Percentiles rank a stretch among this genome's conserved stretches.
These are phyloP conservation scores for Hypercompe scribonia DNA, from an alignment of 2,888 invertebrate genomes.

Conservation along the genomic window DNA sequence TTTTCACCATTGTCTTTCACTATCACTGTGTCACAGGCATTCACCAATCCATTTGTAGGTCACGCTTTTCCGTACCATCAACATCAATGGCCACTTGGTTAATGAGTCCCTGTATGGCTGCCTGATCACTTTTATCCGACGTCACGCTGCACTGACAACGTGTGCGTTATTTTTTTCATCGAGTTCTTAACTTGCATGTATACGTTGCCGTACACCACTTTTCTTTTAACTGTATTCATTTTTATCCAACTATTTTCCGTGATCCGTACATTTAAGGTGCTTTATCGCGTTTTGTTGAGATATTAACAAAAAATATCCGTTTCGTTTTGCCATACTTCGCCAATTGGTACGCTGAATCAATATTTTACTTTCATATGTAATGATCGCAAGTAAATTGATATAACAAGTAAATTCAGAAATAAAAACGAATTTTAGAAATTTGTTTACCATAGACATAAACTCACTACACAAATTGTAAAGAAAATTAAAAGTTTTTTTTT, in stretches of 20 bases:
- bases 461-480: too few relatives aligned
- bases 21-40: conserved; percentile 60
- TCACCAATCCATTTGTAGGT: conserved; percentile 83
- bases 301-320: conserved; percentile 58
- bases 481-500: too few relatives aligned
- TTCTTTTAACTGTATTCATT: conserved; percentile 67
- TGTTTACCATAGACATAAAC: neutral
- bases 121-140: conserved; percentile 82
- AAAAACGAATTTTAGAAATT: neutral
- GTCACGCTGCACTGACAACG: conserved; percentile 80
- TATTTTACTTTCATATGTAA: conserved; percentile 81
- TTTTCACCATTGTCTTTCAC: conserved; percentile 74
- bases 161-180: conserved; percentile 74
- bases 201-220: conserved; percentile 69
- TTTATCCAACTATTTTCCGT: conserved; percentile 68
- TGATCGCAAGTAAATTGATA: conserved; percentile 48
- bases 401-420: conserved; percentile 4
- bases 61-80: conserved; percentile 74
- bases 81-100: conserved; percentile 76
- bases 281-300: conserved; percentile 58
- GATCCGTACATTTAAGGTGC: conserved; percentile 63
- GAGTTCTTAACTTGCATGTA: conserved; percentile 60
- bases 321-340: conserved; percentile 58
- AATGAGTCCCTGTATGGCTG: conserved; percentile 75
- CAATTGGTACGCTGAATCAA: conserved; percentile 72